Base-by-base conservation (phyloP, 2,888 invertebrate genomes). In the Hololepta plana region DNA sequence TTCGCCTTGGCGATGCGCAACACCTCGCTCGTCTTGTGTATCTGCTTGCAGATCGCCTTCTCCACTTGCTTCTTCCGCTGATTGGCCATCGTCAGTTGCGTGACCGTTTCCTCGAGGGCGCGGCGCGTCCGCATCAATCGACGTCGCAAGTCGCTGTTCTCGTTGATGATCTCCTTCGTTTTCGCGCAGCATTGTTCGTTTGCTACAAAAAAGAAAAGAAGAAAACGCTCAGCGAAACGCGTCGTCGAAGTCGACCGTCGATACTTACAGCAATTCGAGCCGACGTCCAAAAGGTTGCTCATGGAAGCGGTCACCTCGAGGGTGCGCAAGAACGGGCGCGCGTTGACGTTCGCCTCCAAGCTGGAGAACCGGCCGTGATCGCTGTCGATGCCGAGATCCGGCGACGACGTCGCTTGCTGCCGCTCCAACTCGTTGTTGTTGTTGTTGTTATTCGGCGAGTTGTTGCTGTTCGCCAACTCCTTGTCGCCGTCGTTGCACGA, bases 301-400 rank as follows among this genome's bases (percentile, higher is more conserved):
- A 55, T 52, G 2, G 48, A 47, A 28, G 49, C 46, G 7, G 53
- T 49, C 26, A 60, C 35, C 39, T 61, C 57, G n/a, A 60, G 46
- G 2, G 59, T 51, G 35, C 57, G 57, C 11, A 58, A 40, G 13
- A 53, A 38, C 0, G 59, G 50, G 24, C 57, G 45, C 6, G 32
- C 45, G 15, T 51, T 57, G 17, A 60, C 59, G 36, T 61, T 61
- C 33, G 64, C 62, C 57, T 76, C 63, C 40, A 73, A 45, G 48
- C 72, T 64, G 32, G 72, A 64, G 27, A 71, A 55, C 32, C 72
- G 55, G 38, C 61, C 67, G 19, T 64, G 66, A 47, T 85, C 85
- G 42, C 84, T 85, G 47, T 85, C 85, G 35, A 87, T 85, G n/a
- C 85, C 85, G 42, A 84, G 65, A 54, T 87, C 87, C 0, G 87